Conservation (phyloP, 2,797 vertebrate species). For the Alauda arvensis region DNA sequence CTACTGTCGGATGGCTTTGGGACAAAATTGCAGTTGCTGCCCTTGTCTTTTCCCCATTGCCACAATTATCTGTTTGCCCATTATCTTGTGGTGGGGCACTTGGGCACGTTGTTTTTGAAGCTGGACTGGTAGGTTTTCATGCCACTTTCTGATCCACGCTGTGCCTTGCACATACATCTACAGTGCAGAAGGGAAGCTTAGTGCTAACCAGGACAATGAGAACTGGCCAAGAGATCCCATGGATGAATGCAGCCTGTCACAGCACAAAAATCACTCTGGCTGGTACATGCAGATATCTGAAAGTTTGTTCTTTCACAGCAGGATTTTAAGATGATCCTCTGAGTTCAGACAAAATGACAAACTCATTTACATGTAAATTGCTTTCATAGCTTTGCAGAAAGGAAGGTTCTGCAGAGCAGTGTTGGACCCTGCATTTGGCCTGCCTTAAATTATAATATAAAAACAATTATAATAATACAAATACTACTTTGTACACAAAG, state of each 20-base stretch:
- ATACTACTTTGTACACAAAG: conserved; percentile 59
- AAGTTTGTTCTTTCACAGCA: conserved; percentile 53
- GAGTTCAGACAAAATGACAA: conserved; percentile 62
- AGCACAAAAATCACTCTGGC: conserved; percentile 10
- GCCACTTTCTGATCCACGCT: not conserved
- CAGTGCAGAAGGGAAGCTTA: not conserved
- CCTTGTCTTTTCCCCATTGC: not conserved
- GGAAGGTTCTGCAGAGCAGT: conserved; percentile 40
- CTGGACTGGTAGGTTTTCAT: not conserved
- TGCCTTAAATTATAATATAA: conserved; percentile 62
- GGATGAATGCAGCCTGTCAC: conserved; percentile 20
- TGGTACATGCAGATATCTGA: conserved; percentile 30
- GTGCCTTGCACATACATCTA: not conserved
- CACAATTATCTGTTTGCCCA: not conserved
- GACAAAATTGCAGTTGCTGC: not conserved
- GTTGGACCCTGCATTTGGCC: conserved; percentile 49
- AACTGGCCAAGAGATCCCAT: conserved; percentile 21
- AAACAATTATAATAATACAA: conserved; percentile 63
- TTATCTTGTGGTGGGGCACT: not conserved
- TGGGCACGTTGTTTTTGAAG: not conserved
- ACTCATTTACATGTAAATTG: conserved; percentile 67
- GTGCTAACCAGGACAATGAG: conserved; percentile 7
- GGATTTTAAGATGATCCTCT: conserved; percentile 60
- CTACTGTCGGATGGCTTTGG: not conserved
- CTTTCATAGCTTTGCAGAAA: conserved; percentile 56